Base-by-base conservation (phyloP, 2,797 vertebrate species). In the Cossypha niveicapilla region DNA sequence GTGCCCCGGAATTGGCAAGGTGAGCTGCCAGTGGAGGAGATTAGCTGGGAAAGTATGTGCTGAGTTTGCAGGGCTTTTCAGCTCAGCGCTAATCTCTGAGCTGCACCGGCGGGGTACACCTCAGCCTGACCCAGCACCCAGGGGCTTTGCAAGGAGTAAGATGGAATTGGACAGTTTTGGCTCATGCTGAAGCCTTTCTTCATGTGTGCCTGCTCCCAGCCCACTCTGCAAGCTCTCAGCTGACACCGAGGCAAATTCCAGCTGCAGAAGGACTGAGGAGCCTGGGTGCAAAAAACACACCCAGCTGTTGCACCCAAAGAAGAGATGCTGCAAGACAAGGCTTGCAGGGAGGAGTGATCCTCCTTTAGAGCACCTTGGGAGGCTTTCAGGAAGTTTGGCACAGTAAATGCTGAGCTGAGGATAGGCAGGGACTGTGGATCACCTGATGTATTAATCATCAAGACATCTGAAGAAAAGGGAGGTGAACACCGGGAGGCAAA, bases 21-120 rank as follows among this genome's bases (percentile, higher is more conserved):
- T 89, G 94, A 95, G 94, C 86, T 92, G 82, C 91, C 89, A 76
- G 77, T 28, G 53, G 60, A 67, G 86, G 63, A 88, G 94, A 95
- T 97, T 94, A 96, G 92, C 92, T 37, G 37, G 12, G 79, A 50
- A 95, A 47, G 24, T 95, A 96, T 95, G 90, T 10, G 96, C 97
- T 96, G 96, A 96, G 92, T 75, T 37, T 72, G 88, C 94, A 90
- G 71, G 80, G 86, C 80, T 93, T 85, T 94, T 87, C 65, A 58
- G 95, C 89, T 90, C 93, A 77, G 87, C 3, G 4, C 87, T 95
- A 94, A 96, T 94, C 95, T 61, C 90, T 0, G 2, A 32, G 86
- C 78, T 9, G 80, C 90, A 74, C 86, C 23, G 9, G 95, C 16
- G 11, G 87, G 79, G 3, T 75, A 23, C 86, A 76, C 96, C 93